These are phyloP conservation scores for Campylorhamphus procurvoides DNA, from an alignment of 2,113 vertebrate species.

Conservation along the genomic window DNA sequence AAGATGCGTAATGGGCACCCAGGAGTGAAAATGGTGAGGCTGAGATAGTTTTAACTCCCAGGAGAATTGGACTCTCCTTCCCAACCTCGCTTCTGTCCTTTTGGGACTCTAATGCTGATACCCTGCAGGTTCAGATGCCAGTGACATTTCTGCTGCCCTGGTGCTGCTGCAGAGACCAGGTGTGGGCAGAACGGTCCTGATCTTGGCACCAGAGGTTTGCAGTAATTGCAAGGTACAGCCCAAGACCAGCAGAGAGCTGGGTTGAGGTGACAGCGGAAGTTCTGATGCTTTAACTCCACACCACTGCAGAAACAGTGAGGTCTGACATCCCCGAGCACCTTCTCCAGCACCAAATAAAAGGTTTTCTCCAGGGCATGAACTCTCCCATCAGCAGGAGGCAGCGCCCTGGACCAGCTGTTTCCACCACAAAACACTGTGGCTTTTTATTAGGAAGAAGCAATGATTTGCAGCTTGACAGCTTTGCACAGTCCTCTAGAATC, in stretches of 20 bases:
- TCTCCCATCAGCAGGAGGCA: not conserved
- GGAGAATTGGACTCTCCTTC: not conserved
- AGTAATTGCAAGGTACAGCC: not conserved
- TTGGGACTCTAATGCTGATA: not conserved
- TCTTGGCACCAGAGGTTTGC: not conserved
- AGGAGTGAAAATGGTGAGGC: not conserved
- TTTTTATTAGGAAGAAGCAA: not conserved
- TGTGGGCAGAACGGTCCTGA: not conserved
- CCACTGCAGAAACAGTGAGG: not conserved
- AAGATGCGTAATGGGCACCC: not conserved
- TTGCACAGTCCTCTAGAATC: not conserved
- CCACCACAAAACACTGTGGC: not conserved
- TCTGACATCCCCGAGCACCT: not conserved
- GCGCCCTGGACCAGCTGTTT: not conserved
- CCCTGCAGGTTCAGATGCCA: not conserved
- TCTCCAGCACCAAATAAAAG: not conserved
- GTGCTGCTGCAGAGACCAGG: not conserved
- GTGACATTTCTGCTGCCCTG: not conserved
- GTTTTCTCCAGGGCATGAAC: fast-evolving
- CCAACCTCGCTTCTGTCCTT: not conserved
- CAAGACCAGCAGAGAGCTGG: not conserved
- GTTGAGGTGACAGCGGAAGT: not conserved
- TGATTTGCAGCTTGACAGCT: not conserved
- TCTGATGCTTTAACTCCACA: not conserved
- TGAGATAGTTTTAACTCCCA: not conserved